Conservation (phyloP, 2,888 invertebrate species). For the Pachymerium ferrugineum region DNA sequence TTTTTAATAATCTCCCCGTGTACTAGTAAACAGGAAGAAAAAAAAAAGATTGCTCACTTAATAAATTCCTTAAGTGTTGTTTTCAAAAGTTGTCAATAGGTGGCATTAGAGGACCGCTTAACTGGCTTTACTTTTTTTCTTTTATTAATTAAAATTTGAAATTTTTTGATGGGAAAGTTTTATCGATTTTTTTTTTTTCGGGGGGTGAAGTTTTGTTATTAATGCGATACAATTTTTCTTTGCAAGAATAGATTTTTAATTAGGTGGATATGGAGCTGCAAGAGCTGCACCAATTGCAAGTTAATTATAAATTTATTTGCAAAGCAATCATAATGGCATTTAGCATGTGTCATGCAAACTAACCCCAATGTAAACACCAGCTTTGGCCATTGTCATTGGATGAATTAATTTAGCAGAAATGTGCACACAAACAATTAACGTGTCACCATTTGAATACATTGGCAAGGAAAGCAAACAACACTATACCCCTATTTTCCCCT, state of each 20-base stretch:
- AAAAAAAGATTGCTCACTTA: neutral
- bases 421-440: neutral
- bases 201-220: no score
- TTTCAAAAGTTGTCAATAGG: no score
- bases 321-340: neutral
- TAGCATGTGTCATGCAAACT: slow-evolving; percentile 1
- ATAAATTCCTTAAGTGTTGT: no score
- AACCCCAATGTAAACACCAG: neutral
- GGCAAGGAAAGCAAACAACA: neutral
- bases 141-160: no score
- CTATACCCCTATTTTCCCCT: neutral
- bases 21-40: neutral
- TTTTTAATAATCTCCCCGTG: neutral
- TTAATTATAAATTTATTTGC: slow-evolving; percentile 17
- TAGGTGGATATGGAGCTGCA: neutral
- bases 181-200: no score
- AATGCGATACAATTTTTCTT: no score
- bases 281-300: neutral
- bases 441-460: neutral
- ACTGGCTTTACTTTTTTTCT: no score
- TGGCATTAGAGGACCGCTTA: no score
- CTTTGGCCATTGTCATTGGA: neutral
- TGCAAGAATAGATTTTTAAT: neutral
- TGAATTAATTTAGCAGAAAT: neutral
- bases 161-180: no score